Base-by-base conservation (phyloP, 2,888 invertebrate genomes). In the Dorcus hopei region DNA sequence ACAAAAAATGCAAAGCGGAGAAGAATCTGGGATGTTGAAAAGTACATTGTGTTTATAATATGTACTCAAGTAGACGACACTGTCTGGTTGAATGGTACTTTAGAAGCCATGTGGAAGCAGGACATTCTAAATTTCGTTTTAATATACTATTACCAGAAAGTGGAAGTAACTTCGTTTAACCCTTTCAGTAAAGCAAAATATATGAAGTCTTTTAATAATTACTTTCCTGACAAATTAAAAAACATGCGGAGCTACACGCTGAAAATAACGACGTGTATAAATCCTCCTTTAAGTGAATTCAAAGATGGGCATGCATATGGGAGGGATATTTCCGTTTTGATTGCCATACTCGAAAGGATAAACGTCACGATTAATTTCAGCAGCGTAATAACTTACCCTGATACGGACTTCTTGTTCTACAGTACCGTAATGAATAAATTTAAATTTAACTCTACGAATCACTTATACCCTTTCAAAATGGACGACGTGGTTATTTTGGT, bases 401-500 rank as follows among this genome's bases (percentile, higher is more conserved):
- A 33, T 33, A 33, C 26, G 26, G 26, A 33, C 7, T 33, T 33
- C 26, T 7, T 33, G 26, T 33, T 33, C 26, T 33, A 33, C 26
- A 33, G 26, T 33, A 33, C 26, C 26, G 26, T 33, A 33, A 33
- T 33, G 26, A 33, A 33, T 33, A 33, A 33, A 33, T 33, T 51
- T 38, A 38, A 40, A 8, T 40, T 40, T 16, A 51, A 51, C 26
- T 33, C 26, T 11, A 14, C 40, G n/a, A 14, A 14, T 38, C 40
- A 51, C 19, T 6, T 51, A 9, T 51, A 51, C 19, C 51, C 51
- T 3, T 51, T 19, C 16, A 38, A 39, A 38, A 38, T 39, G 16
- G 51, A 51, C 39, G 51, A 51, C 40, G 38, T 51, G 14, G 40
- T 38, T 16, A n/a, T 51, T 9, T 14, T 51, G 9, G 51, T 51